Evolutionary conservation across 2,888 invertebrate species (phyloP).

Genomic region (Aporophyla lueneburgensis): DNA sequence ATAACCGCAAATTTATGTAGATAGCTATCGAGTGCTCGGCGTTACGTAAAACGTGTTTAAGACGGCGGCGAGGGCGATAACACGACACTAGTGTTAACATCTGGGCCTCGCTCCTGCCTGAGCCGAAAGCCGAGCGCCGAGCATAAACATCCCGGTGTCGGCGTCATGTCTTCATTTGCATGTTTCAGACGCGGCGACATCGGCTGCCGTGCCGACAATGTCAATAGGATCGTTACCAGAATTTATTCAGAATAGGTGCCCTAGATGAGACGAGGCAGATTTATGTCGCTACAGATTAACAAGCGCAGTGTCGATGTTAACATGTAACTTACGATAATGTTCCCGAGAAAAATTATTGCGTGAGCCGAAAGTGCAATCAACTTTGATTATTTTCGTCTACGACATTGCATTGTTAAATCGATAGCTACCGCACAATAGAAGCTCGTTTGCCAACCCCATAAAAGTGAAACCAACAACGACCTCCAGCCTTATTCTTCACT

Average conservation of each 20-base stretch:
- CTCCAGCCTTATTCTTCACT: slow-evolving; percentile 71
- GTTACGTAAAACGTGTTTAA: slow-evolving; percentile 87
- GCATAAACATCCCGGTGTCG: slow-evolving; percentile 83
- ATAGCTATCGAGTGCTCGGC: slow-evolving; percentile 84
- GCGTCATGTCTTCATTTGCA: slow-evolving; percentile 88
- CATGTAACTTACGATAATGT: slow-evolving; percentile 29
- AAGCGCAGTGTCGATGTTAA: slow-evolving; percentile 55
- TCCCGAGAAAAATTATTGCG: slow-evolving; percentile 65
- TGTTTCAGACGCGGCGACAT: slow-evolving; percentile 78
- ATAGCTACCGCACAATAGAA: slow-evolving; percentile 81
- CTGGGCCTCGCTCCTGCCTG: slow-evolving; percentile 75
- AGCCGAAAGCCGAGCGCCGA: slow-evolving; percentile 63
- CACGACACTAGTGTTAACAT: slow-evolving; percentile 84
- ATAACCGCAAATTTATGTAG: slow-evolving; percentile 88
- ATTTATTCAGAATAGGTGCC: slow-evolving; percentile 79
- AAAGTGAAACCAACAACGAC: slow-evolving; percentile 84
- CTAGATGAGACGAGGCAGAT: slow-evolving; percentile 60
- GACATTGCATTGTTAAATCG: slow-evolving; percentile 84
- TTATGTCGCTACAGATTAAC: slow-evolving; percentile 66
- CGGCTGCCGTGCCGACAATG: slow-evolving; percentile 78
- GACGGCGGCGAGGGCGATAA: slow-evolving; percentile 81
- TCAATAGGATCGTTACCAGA: slow-evolving; percentile 80
- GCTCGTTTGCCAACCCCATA: slow-evolving; percentile 83
- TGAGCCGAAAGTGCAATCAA: slow-evolving; percentile 79
- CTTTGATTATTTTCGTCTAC: slow-evolving; percentile 80